Evolutionary conservation across 1,140 invertebrate genomes (phyloP).

Genomic region (Eumeta japonica): DNA sequence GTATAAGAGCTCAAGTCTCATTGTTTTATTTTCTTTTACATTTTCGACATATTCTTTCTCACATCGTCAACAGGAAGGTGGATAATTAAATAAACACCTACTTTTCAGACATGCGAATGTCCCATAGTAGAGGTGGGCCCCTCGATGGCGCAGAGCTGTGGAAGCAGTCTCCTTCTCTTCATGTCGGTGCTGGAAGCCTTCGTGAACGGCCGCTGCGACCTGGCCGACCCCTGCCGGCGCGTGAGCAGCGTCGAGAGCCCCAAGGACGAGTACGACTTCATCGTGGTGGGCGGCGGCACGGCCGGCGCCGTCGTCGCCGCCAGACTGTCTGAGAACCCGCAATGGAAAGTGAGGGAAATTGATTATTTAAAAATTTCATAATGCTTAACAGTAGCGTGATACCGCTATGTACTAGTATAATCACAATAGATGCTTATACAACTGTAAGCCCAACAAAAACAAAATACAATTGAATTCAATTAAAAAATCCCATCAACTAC

Average conservation of each 20-base stretch:
- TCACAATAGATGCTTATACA: too few species aligned
- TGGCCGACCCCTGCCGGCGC: slow-evolving; percentile 51
- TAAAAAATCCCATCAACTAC: too few species aligned
- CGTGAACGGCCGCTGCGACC: slow-evolving; percentile 76
- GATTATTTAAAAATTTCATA: too few species aligned
- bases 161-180: slow-evolving; percentile 71
- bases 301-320: slow-evolving; percentile 80
- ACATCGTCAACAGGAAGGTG: too few species aligned
- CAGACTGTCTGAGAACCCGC: slow-evolving; percentile 62
- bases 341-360: slow-evolving; percentile 55
- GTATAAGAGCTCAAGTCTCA: too few species aligned
- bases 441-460: too few species aligned
- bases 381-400: too few species aligned
- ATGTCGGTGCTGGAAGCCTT: slow-evolving; percentile 83
- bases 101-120: slow-evolving; percentile 63
- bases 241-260: slow-evolving; percentile 16
- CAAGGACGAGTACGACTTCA: slow-evolving; percentile 71
- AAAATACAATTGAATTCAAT: too few species aligned
- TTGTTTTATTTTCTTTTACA: too few species aligned
- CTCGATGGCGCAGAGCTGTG: slow-evolving; percentile 69
- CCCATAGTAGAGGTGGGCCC: slow-evolving; percentile 64
- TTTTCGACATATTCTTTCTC: too few species aligned
- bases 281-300: slow-evolving; percentile 78
- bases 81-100: too few species aligned
- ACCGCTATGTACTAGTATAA: too few species aligned